These are phyloP conservation scores for Lycorma delicatula DNA, from an alignment of 1,140 invertebrate species.

Conservation along the genomic window DNA sequence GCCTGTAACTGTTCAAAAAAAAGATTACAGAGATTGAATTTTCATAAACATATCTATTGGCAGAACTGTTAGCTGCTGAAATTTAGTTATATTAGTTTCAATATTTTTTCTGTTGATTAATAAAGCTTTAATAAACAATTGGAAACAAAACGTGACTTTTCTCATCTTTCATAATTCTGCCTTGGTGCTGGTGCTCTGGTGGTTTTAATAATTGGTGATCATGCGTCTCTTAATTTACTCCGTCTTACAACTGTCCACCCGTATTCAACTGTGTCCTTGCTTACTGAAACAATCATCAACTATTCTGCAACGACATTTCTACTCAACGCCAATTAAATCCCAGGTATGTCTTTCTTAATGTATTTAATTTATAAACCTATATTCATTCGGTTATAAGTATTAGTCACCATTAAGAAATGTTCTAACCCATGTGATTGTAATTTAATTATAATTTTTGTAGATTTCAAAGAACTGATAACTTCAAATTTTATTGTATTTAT, in stretches of 20 bases:
- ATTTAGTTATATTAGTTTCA: slow-evolving; percentile 12
- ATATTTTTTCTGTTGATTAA: slow-evolving; percentile 1
- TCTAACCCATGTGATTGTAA: too few relatives aligned
- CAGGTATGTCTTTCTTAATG: background rate
- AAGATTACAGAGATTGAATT: background rate
- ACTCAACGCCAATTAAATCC: background rate
- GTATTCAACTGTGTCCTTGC: background rate
- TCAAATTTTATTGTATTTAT: too few relatives aligned
- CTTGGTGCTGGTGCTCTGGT: background rate
- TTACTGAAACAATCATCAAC: background rate
- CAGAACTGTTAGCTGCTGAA: too few relatives aligned
- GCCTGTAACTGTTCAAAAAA: background rate
- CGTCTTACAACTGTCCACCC: background rate
- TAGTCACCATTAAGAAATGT: too few relatives aligned
- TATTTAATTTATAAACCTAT: too few relatives aligned
- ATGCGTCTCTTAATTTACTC: background rate
- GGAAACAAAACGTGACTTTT: background rate
- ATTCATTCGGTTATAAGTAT: too few relatives aligned
- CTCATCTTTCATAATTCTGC: background rate
- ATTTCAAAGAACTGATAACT: too few relatives aligned
- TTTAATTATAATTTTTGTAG: too few relatives aligned
- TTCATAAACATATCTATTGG: too few relatives aligned
- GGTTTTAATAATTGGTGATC: background rate
- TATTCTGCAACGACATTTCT: background rate
- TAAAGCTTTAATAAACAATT: background rate